Evolutionary conservation across 2,888 invertebrate species (phyloP).

Genomic region (Helicoverpa assulta): DNA sequence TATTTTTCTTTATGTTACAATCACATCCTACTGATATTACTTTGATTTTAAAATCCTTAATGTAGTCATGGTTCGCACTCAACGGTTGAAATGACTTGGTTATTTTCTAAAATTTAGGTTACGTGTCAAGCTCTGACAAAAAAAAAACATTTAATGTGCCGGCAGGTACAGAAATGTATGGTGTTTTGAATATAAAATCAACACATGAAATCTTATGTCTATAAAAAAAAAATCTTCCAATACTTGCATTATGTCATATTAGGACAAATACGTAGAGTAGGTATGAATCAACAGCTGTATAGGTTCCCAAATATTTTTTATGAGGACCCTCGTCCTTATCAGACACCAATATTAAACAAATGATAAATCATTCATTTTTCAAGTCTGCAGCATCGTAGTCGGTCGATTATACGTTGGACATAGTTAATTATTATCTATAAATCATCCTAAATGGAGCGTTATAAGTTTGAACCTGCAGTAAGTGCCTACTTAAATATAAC

Average conservation of each 20-base stretch:
- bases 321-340: conserved; percentile 34
- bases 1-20: too few species aligned
- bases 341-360: conserved; percentile 34
- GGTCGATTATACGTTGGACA: conserved; percentile 9
- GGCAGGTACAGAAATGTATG: too few species aligned
- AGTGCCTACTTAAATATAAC: conserved; percentile 51
- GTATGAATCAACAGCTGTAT: not conserved
- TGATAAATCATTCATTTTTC: conserved; percentile 38
- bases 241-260: not conserved
- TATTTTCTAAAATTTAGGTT: too few species aligned
- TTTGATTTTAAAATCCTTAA: too few species aligned
- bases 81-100: too few species aligned
- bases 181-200: too few species aligned
- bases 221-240: not conserved
- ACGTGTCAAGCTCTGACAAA: too few species aligned
- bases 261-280: not conserved
- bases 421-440: not conserved
- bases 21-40: too few species aligned
- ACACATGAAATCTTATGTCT: too few species aligned
- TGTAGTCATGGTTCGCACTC: too few species aligned
- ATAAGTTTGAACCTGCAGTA: conserved; percentile 69
- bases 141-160: too few species aligned
- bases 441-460: conserved; percentile 68
- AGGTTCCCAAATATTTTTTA: not conserved
- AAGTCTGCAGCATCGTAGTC: conserved; percentile 29